Evolutionary conservation across 2,888 invertebrate species (phyloP), one percentile per base, ranked within the genome.

Genomic region (Melinaea menophilus): DNA sequence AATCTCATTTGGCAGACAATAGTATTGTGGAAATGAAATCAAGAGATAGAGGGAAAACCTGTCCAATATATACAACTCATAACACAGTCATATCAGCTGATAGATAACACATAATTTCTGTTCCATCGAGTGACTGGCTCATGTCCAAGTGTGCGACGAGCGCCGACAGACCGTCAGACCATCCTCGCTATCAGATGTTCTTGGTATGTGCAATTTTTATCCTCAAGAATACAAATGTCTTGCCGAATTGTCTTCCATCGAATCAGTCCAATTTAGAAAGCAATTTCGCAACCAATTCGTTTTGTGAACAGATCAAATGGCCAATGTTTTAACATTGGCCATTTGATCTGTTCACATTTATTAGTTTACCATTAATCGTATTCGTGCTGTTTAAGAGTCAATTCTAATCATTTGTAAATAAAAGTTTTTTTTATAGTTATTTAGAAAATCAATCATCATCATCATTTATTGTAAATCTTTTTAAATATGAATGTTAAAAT

Each of bases 221-320:
- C 22, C 22, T 0, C 22, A 22, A 22, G 22, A 22, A 22, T 22
- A 22, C 89, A 90, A 90, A 90, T 89, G 88, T 84, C 89, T 88
- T 86, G 88, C 89, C 87, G 88, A 90, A 88, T 88, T 86, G 90
- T 90, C 88, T 89, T 81, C 85, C 85, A 80, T 84, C 84, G 80
- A 86, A 89, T 88, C 88, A 85, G 88, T 87, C 86, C 90, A 88
- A 90, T 90, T 89, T 87, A 82, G 88, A 88, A 88, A 89, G 88
- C 89, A 90, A 90, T 90, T 90, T 89, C 83, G 84, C 79, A 83
- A 86, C 87, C 88, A 86, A 89, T 90, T 88, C 88, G 85, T 89
- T 89, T 86, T 84, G 84, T 84, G 84, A 86, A 81, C 85, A 85
- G 85, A 88, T 89, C 87, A 88, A 86, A 85, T 84, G 86, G 84